These are phyloP conservation scores for Pluvianellus socialis DNA, from an alignment of 2,113 vertebrate genomes.

Conservation along the genomic window DNA sequence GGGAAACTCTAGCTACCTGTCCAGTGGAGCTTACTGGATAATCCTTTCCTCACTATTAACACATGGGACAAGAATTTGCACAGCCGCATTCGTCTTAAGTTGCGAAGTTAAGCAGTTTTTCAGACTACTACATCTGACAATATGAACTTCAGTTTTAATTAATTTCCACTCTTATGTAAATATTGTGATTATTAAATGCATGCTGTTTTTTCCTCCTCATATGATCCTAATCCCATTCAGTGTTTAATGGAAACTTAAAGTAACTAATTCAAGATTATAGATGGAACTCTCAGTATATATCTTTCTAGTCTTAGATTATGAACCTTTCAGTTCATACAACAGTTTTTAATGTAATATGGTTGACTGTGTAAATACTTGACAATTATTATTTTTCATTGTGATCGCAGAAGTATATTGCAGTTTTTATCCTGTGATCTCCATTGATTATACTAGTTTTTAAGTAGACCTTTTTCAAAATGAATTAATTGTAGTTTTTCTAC, in stretches of 20 bases:
- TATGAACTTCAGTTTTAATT: background rate
- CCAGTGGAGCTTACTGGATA: background rate
- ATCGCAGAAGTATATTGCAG: background rate
- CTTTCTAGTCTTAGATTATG: background rate
- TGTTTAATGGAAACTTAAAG: background rate
- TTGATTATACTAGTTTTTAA: background rate
- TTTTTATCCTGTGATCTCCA: background rate
- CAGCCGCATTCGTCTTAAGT: background rate
- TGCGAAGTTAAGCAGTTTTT: background rate
- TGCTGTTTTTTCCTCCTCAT: fast-evolving
- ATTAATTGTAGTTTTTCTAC: background rate
- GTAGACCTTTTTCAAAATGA: background rate
- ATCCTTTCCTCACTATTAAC: background rate
- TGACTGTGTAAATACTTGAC: background rate
- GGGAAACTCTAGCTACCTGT: background rate
- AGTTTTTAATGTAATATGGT: background rate
- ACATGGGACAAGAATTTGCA: background rate
- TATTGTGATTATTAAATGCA: background rate
- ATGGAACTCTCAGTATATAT: background rate
- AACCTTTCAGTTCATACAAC: background rate
- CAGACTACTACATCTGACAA: background rate
- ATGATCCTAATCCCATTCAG: background rate
- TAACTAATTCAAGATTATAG: background rate
- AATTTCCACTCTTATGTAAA: background rate
- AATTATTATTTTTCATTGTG: background rate